phyloP scores from a whole-genome alignment of 2,797 vertebrate genomes.

The Gallirallus australis region DNA sequence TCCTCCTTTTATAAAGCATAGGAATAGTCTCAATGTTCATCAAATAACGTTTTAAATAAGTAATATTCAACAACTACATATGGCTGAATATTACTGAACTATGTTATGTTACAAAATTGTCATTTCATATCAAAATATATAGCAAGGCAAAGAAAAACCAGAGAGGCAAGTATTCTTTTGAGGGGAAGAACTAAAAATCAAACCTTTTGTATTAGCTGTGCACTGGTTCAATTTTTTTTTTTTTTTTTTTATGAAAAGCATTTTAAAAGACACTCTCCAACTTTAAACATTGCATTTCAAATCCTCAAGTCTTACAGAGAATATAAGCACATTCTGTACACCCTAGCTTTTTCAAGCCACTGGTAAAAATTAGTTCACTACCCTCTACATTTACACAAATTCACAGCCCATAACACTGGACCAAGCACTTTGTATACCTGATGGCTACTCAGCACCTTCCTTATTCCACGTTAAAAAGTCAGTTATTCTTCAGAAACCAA shows the following conservation, averaged over 20 bases:
- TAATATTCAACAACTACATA: neutral
- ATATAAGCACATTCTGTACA: neutral
- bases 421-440: neutral
- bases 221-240: neutral
- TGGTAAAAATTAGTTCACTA: neutral
- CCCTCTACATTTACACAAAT: neutral
- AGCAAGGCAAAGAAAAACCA: neutral
- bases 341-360: neutral
- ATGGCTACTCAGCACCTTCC: neutral
- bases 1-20: slow-evolving; percentile 17
- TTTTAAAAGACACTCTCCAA: neutral
- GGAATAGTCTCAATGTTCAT: neutral
- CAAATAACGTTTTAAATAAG: neutral
- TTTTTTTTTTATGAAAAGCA: neutral
- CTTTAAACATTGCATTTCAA: neutral
- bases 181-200: neutral
- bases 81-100: neutral
- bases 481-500: neutral
- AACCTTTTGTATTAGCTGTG: neutral
- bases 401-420: neutral
- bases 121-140: neutral
- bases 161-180: neutral
- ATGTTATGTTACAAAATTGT: neutral
- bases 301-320: fast-evolving
- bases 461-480: neutral